phyloP scores from a whole-genome alignment of 2,113 vertebrate species.

The Dasyurus viverrinus region DNA sequence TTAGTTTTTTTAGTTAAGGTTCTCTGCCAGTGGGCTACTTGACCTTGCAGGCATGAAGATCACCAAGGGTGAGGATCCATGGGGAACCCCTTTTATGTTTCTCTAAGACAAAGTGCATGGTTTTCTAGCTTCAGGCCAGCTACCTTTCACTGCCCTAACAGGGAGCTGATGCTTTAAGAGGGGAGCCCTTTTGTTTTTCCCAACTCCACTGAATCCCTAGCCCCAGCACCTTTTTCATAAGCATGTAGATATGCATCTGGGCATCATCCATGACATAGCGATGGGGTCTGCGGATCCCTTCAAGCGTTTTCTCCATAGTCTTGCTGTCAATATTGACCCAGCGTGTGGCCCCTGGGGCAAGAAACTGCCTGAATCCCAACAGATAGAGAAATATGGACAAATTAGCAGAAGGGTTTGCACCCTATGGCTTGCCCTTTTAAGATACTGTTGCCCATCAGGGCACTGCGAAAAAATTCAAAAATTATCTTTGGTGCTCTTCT shows the following conservation, averaged over 20 bases:
- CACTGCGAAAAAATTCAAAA: not conserved
- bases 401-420: not conserved
- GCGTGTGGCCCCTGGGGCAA: conserved; percentile 91
- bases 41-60: not conserved
- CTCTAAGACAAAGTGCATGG: not conserved
- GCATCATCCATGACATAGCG: conserved; percentile 94
- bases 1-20: not conserved
- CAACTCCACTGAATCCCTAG: not conserved
- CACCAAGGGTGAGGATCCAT: not conserved
- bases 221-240: conserved; percentile 95
- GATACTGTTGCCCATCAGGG: not conserved
- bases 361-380: conserved; percentile 87
- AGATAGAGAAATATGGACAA: not conserved
- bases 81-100: not conserved
- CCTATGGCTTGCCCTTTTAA: not conserved
- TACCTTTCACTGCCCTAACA: not conserved
- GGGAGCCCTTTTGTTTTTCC: not conserved
- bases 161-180: not conserved
- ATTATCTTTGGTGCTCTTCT: not conserved
- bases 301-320: conserved; percentile 93
- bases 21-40: not conserved
- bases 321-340: conserved; percentile 98
- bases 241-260: conserved; percentile 96
- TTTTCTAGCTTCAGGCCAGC: not conserved
- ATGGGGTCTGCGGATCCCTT: conserved; percentile 89